Conservation (phyloP, 2,888 invertebrate genomes). For the Tenthredo amoena region DNA sequence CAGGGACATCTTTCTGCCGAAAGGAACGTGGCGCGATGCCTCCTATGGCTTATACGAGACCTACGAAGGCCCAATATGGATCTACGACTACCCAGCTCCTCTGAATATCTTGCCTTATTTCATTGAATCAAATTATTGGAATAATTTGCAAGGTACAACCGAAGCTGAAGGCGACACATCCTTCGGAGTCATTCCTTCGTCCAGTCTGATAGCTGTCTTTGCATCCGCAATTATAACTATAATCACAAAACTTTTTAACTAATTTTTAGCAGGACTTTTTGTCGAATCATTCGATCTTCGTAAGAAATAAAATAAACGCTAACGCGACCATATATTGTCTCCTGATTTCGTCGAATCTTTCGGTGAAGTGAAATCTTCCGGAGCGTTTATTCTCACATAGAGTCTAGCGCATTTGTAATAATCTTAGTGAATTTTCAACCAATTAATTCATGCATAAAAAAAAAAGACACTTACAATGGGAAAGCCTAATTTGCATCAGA, state of each 20-base stretch:
- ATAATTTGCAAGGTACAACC: neutral
- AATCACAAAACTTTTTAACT: neutral
- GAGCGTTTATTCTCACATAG: neutral
- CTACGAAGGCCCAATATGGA: conserved; percentile 81
- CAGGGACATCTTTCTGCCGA: conserved; percentile 86
- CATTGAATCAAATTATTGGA: conserved; percentile 58
- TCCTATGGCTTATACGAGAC: conserved; percentile 73
- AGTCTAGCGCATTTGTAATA: too few relatives aligned
- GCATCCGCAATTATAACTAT: neutral
- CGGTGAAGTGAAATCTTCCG: neutral
- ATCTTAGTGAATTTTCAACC: too few relatives aligned
- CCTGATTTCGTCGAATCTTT: neutral
- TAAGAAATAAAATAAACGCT: neutral
- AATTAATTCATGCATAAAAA: too few relatives aligned
- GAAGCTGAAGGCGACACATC: neutral
- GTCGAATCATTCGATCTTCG: neutral
- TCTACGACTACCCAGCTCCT: conserved; percentile 83
- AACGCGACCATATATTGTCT: neutral
- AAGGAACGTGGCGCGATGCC: conserved; percentile 85
- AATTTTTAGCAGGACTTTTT: neutral
- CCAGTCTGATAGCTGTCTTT: neutral
- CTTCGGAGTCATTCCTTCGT: neutral
- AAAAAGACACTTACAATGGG: too few relatives aligned
- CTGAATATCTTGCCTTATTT: conserved; percentile 85
- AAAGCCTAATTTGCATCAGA: too few relatives aligned